phyloP scores from a whole-genome alignment of 2,888 invertebrate species.

The Adelognathus sp. region DNA sequence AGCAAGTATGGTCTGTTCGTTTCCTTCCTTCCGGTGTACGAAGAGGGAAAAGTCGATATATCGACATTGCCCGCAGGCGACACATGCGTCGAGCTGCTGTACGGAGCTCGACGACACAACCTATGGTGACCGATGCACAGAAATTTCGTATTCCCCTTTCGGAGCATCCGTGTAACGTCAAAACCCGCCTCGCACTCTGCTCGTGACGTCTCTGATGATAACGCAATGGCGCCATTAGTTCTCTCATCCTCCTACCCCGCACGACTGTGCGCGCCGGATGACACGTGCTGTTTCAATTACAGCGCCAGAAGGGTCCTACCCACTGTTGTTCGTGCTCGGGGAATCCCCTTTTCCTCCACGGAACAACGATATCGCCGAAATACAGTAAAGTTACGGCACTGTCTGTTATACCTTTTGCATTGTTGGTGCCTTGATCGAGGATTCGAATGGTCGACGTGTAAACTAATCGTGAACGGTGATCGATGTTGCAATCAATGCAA shows the following conservation, averaged over 20 bases:
- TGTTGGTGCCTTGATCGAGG: not conserved
- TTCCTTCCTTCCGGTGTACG: constrained; percentile 43
- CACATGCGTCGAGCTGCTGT: not conserved
- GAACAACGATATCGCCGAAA: constrained; percentile 45
- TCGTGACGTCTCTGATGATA: constrained; percentile 66
- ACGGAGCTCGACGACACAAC: constrained; percentile 5
- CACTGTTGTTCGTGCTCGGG: constrained; percentile 34
- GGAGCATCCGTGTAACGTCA: constrained; percentile 7
- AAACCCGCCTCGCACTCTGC: constrained; percentile 36
- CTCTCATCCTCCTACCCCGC: too few relatives aligned
- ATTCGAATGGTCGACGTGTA: not conserved
- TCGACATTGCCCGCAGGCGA: constrained; percentile 32
- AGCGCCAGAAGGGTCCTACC: constrained; percentile 58
- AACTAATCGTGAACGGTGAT: not conserved
- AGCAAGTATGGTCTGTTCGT: constrained; percentile 11
- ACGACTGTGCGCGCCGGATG: constrained; percentile 63
- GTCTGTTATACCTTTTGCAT: not conserved
- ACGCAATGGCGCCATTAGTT: constrained; percentile 69
- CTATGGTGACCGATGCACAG: constrained; percentile 19
- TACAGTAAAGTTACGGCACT: not conserved
- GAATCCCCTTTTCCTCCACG: constrained; percentile 29
- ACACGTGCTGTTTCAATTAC: constrained; percentile 75
- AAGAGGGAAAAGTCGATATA: constrained; percentile 27
- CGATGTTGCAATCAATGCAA: not conserved
- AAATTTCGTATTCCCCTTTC: constrained; percentile 56